These are phyloP conservation scores for Rhodeus uyekii DNA, from an alignment of 2,797 vertebrate genomes.

Conservation along the genomic window DNA sequence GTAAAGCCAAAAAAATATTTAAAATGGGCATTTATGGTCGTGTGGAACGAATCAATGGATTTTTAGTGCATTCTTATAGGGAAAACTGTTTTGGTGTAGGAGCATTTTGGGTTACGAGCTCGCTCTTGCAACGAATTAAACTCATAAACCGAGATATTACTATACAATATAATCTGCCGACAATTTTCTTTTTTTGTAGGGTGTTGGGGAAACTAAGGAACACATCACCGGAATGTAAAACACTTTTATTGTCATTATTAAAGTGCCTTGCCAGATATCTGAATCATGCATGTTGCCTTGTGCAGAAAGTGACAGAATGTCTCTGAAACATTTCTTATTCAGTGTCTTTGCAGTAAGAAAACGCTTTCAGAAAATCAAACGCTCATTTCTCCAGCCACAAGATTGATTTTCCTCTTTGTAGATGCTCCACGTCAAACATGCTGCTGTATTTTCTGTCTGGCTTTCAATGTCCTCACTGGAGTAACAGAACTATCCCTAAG, in stretches of 20 bases:
- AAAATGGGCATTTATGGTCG: too few species aligned
- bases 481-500: conserved; percentile 31
- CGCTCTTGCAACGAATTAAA: too few species aligned
- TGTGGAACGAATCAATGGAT: too few species aligned
- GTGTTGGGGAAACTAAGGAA: not conserved
- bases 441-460: conserved; percentile 1
- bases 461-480: conserved; percentile 24
- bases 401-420: conserved; percentile 43
- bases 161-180: not conserved
- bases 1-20: too few species aligned
- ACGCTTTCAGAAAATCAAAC: conserved; percentile 9
- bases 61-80: too few species aligned
- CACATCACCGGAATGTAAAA: not conserved
- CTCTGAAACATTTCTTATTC: conserved; percentile 23
- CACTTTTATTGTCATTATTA: not conserved
- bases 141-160: too few species aligned
- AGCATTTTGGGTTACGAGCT: too few species aligned
- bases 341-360: conserved; percentile 19
- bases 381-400: conserved; percentile 29
- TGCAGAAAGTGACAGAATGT: not conserved
- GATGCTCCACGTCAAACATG: not conserved
- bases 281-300: not conserved
- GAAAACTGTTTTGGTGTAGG: too few species aligned
- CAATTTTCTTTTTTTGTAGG: not conserved
- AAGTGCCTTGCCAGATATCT: not conserved